phyloP scores from a whole-genome alignment of 2,797 vertebrate species.

The Liparis tanakae region DNA sequence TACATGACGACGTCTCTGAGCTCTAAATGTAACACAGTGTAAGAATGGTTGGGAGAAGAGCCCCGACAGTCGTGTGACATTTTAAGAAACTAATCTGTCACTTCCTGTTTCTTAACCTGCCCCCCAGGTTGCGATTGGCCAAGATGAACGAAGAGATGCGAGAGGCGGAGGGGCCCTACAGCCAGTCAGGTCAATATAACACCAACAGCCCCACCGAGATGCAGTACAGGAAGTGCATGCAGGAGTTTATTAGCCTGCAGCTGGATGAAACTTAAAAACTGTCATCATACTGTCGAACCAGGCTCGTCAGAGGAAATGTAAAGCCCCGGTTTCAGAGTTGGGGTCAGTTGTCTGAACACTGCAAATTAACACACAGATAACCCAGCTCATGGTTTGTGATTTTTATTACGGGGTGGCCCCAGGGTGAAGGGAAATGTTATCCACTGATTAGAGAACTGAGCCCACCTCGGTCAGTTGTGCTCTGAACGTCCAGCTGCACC shows the following conservation, averaged over 20 bases:
- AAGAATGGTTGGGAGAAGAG: background rate
- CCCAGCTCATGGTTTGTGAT: background rate
- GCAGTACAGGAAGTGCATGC: conserved; percentile 98
- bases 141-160: conserved; percentile 99
- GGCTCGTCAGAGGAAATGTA: conserved; percentile 10
- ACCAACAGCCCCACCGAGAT: conserved; percentile 95
- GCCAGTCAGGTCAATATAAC: conserved; percentile 98
- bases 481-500: conserved; percentile 26
- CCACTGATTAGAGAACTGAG: conserved; percentile 27
- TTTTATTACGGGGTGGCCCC: background rate
- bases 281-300: conserved; percentile 24
- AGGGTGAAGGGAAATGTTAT: background rate
- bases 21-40: background rate
- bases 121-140: conserved; percentile 92
- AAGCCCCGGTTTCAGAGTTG: conserved; percentile 35
- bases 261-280: conserved; percentile 85
- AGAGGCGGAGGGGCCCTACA: conserved; percentile 96
- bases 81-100: background rate
- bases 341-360: conserved; percentile 26
- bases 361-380: background rate
- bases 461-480: conserved; percentile 34
- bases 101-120: background rate
- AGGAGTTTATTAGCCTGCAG: conserved; percentile 96
- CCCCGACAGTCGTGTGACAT: background rate
- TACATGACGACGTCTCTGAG: background rate